phyloP scores from a whole-genome alignment of 1,140 invertebrate genomes.

The Cheumatopsyche charites region DNA sequence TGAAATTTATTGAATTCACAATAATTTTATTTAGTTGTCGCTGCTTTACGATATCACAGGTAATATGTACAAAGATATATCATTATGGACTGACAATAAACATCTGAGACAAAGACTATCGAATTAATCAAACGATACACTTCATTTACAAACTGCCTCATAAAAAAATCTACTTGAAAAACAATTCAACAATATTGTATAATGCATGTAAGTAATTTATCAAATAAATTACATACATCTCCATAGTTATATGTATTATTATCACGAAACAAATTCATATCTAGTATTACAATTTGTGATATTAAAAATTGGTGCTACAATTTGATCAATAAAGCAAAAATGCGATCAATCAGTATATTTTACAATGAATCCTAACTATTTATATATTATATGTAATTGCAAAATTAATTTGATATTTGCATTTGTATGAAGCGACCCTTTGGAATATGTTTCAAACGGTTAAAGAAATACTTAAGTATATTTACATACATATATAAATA shows the following conservation, averaged over 20 bases:
- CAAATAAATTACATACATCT: not conserved
- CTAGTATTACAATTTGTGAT: not conserved
- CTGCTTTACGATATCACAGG: constrained; percentile 17
- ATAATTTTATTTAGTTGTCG: not conserved
- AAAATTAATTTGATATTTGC: not conserved
- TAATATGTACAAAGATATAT: not conserved
- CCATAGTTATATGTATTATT: not conserved
- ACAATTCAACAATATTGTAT: no score
- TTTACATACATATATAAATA: not conserved
- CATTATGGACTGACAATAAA: constrained; percentile 2
- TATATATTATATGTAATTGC: not conserved
- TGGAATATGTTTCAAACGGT: not conserved
- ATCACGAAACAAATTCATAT: constrained; percentile 7
- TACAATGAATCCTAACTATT: constrained; percentile 1
- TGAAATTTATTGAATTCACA: not conserved
- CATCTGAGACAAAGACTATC: not conserved
- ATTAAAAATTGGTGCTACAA: constrained; percentile 33
- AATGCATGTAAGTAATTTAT: not conserved
- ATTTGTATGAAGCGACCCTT: not conserved
- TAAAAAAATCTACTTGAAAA: no score
- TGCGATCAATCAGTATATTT: not conserved
- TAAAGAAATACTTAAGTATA: not conserved
- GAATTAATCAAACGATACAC: not conserved
- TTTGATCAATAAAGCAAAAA: constrained; percentile 22
- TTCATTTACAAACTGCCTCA: not conserved